Conservation (phyloP, 2,113 vertebrate species). For the Solea senegalensis region DNA sequence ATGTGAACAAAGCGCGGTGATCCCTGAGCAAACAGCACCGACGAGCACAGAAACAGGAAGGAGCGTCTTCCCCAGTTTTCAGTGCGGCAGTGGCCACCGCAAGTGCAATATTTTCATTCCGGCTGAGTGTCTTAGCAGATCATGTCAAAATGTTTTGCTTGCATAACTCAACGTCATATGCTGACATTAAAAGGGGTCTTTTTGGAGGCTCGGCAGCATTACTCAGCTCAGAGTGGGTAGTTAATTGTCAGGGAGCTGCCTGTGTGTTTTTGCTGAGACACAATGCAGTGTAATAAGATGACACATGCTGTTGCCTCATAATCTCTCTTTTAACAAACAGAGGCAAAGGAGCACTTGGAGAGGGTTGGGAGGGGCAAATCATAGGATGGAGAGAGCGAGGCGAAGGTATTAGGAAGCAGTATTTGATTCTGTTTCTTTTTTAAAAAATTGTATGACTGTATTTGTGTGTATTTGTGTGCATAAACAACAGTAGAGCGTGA, state of each 20-base stretch:
- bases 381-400: neutral
- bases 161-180: conserved; percentile 71
- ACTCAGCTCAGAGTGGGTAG: conserved; percentile 72
- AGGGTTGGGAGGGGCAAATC: conserved; percentile 6
- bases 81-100: conserved; percentile 39
- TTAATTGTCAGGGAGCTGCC: conserved; percentile 75
- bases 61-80: conserved; percentile 8
- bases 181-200: conserved; percentile 74
- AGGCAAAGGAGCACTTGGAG: conserved; percentile 51
- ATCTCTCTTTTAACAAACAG: conserved; percentile 65
- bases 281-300: conserved; percentile 71
- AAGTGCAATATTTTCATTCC: conserved; percentile 57
- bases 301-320: conserved; percentile 63
- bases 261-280: conserved; percentile 69
- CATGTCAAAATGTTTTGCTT: conserved; percentile 71
- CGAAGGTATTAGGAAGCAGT: neutral
- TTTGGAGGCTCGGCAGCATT: conserved; percentile 59
- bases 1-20: conserved; percentile 21
- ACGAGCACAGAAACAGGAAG: neutral
- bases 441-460: neutral
- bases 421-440: neutral
- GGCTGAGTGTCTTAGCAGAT: conserved; percentile 65
- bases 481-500: conserved; percentile 23
- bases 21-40: neutral
- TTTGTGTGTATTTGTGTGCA: conserved; percentile 9